Evolutionary conservation across 2,113 vertebrate genomes (phyloP).

Genomic region (Ramphastos sulfuratus): DNA sequence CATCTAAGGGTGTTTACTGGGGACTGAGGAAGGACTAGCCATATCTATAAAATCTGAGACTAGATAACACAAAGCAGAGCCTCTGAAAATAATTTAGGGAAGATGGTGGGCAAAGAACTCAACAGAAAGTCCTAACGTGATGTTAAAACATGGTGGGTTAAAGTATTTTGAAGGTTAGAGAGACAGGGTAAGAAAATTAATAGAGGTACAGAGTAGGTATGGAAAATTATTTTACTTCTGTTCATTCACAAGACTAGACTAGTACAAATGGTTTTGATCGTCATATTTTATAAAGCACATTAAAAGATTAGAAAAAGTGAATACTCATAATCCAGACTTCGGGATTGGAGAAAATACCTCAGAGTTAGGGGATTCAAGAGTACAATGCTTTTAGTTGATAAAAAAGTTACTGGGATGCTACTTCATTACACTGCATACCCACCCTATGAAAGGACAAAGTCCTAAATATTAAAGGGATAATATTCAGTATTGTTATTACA

Average conservation of each 20-base stretch:
- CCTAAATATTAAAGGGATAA: neutral
- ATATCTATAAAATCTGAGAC: neutral
- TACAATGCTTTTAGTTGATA: neutral
- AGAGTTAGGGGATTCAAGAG: neutral
- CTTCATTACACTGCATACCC: neutral
- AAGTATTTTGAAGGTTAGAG: neutral
- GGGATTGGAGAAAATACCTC: neutral
- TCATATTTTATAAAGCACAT: fast-evolving
- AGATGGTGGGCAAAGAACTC: neutral
- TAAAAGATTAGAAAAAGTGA: neutral
- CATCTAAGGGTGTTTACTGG: neutral
- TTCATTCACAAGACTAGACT: neutral
- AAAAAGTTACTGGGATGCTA: neutral
- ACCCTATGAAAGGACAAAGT: neutral
- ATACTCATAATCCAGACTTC: neutral
- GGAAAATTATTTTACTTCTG: neutral
- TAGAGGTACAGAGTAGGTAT: neutral
- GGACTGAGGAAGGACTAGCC: neutral
- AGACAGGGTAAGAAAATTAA: neutral
- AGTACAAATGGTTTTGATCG: neutral
- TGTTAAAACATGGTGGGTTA: neutral
- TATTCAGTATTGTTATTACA: neutral
- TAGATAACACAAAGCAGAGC: neutral
- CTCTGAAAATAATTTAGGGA: neutral
- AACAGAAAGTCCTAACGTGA: neutral